phyloP scores from a whole-genome alignment of 2,113 vertebrate genomes.

The Centropristis striata region DNA sequence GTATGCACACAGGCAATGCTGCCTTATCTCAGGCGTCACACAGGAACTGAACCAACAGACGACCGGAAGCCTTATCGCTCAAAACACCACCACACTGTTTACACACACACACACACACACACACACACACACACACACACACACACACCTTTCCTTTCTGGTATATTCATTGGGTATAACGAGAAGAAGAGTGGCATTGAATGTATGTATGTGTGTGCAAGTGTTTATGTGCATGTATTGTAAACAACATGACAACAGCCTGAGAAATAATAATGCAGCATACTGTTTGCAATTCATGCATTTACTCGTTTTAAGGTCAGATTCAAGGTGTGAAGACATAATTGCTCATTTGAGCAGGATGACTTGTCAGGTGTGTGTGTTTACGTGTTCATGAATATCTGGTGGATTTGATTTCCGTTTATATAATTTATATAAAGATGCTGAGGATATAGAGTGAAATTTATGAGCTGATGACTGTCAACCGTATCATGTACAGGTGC shows the following conservation, averaged over 20 bases:
- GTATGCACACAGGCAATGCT: conserved; percentile 21
- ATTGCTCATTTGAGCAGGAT: conserved; percentile 34
- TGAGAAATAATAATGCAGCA: conserved; percentile 26
- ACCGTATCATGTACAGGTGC: too few species aligned
- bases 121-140: conserved; percentile 10
- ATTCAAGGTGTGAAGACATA: conserved; percentile 35
- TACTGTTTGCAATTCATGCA: conserved; percentile 34
- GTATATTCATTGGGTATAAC: conserved; percentile 57
- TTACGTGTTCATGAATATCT: conserved; percentile 22
- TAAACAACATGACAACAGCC: conserved; percentile 24
- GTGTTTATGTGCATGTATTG: conserved; percentile 4
- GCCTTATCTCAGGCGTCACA: conserved; percentile 77
- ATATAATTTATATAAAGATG: conserved; percentile 5
- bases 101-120: conserved; percentile 29
- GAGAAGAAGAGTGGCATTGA: conserved; percentile 47
- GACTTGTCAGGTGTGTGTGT: conserved; percentile 1
- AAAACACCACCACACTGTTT: conserved; percentile 71
- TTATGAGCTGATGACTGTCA: too few species aligned
- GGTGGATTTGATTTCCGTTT: background rate
- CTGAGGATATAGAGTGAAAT: background rate
- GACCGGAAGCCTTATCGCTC: conserved; percentile 76
- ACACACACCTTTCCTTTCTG: conserved; percentile 45
- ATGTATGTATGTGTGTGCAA: conserved; percentile 29
- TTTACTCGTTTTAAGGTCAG: conserved; percentile 49
- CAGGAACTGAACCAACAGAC: conserved; percentile 78